Base-by-base conservation (phyloP, 2,888 invertebrate genomes). In the Lomographa bimaculata region DNA sequence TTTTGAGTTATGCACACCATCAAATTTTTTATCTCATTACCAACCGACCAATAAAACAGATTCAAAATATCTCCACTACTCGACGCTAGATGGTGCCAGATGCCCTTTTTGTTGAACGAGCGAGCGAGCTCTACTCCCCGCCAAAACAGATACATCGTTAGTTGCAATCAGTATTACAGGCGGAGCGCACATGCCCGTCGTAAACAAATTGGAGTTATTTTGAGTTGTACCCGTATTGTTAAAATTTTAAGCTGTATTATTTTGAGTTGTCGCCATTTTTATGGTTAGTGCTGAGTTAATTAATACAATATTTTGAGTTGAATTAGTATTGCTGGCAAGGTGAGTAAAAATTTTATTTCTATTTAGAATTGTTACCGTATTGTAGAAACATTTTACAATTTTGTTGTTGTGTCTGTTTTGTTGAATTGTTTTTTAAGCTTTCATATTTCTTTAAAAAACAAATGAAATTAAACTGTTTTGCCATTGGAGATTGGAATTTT, bases 151-250 rank as follows among this genome's bases (percentile, higher is more conserved):
- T 3, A 20, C 20, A 20, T 20, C n/a, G 20, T 7, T n/a, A 20
- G 20, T 20, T 20, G 7, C 20, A 20, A 20, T n/a, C 7, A 20
- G 20, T 6, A 20, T 20, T 20, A 20, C 7, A 20, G 7, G 20
- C 7, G 7, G 20, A 2, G 7, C n/a, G 20, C 20, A 20, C 20
- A 7, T 20, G 20, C 20, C 4, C 7, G 2, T 20, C n/a, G 20
- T 20, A 20, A 20, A 20, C 20, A 20, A 20, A 20, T 20, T 20
- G 20, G 20, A 20, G 17, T 28, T 28, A 28, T 18, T 28, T 28
- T 7, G 14, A 18, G 8, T 18, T 20, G 7, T 20, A 20, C n/a
- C 20, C n/a, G n/a, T 20, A 20, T 20, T 20, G n/a, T n/a, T n/a
- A n/a, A n/a, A n/a, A n/a, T n/a, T n/a, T n/a, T n/a, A n/a, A n/a